Base-by-base conservation (phyloP, 2,797 vertebrate species). In the Dicrostonyx torquatus region DNA sequence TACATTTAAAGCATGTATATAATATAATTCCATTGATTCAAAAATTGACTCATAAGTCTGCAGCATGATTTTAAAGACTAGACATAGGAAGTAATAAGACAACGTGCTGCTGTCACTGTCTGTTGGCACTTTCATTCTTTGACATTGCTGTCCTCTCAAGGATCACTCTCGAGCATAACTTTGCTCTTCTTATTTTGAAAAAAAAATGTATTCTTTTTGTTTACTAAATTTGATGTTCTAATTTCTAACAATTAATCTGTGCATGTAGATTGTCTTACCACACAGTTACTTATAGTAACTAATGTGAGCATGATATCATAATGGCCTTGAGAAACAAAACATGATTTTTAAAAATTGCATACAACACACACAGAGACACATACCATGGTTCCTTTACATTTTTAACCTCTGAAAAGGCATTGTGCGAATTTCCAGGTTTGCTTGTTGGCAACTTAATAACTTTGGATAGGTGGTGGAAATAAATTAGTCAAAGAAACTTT, bases 401-500 rank as follows among this genome's bases (percentile, higher is more conserved):
- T 72, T 78, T 48, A 70, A 75, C 7, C 5, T 58, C 34, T 55
- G 12, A 92, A 31, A 26, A 66, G 29, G 24, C 14, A 70, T 86
- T 91, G 48, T 31, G 17, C 5, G 53, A 85, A 82, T 1, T 48
- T 48, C 73, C 2, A 62, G 24, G 5, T 68, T 80, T 76, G 40
- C 45, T 93, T 75, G 10, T 40, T 89, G 70, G 29, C 24, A 92
- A 78, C n/a, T 62, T 70, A 76, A 13, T 45, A 60, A 80, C 15
- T 22, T 70, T 64, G n/a, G 82, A n/a, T 68, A 85, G 6, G 62
- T 68, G 11, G 7, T 68, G 31, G 20, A 95, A 95, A 88, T 70
- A 90, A 94, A 84, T 92, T 87, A 84, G 18, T 79, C 37, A 76
- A 66, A 55, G 31, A 80, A 72, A 78, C 14, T 31, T 73, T 87